Base-by-base conservation (phyloP, 2,888 invertebrate species). In the Eucriotettix oculatus region DNA sequence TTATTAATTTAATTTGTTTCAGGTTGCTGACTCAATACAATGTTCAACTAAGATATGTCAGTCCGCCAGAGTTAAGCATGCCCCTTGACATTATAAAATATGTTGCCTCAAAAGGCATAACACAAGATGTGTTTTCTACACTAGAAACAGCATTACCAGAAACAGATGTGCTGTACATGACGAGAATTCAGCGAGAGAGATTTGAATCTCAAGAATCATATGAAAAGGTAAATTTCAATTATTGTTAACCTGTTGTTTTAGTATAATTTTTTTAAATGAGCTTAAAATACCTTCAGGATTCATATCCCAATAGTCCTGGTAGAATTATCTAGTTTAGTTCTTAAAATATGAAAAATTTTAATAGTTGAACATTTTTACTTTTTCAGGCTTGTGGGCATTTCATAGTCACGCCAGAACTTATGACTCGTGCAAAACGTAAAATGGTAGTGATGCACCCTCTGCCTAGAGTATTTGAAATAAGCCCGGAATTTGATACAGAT, bases 381-480 rank as follows among this genome's bases (percentile, higher is more conserved):
- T 75, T 76, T 56, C 73, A 94, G 90, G 85, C 83, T 40, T 89
- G 90, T 68, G 96, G 95, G 0, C 81, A 87, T 65, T 87, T 90
- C 66, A 81, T 94, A 16, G 85, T 99, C 11, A 99, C 96, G 2
- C 96, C 98, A 0, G 87, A 96, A 70, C 72, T 98, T 64, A 96
- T 99, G 94, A 93, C 93, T 0, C 83, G 84, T 52, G 97, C 96
- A 10, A 93, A 94, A 69, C 85, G 86, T 67, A 89, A 88, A 66
- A 96, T 95, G 88, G 87, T 94, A 11, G 96, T 99, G 14, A 86
- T 99, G 86, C 99, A 99, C 76, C 99, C 99, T 0, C 75, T 99
- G 64, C 99, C 99, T 0, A 81, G 99, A 54, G 85, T 94, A 1
- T 86, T 89, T 70, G 99, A 99, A 76, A 97, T 99, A 67, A 93